These are phyloP conservation scores for Muscicapa striata DNA, from an alignment of 2,797 vertebrate species.

Conservation along the genomic window DNA sequence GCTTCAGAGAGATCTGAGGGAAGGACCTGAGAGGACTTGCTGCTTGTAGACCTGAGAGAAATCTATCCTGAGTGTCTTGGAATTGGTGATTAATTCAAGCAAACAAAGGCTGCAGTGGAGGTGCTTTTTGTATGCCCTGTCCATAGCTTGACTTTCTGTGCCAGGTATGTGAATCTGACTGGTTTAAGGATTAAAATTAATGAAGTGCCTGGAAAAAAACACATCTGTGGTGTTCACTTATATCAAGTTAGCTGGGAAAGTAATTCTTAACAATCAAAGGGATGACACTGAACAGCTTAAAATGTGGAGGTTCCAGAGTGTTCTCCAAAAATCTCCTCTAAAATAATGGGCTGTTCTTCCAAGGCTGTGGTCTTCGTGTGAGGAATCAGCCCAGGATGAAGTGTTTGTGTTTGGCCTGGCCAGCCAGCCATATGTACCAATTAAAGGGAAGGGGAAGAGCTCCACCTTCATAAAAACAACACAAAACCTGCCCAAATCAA, in stretches of 20 bases:
- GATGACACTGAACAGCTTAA: neutral
- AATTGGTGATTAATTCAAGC: neutral
- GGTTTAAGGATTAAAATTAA: neutral
- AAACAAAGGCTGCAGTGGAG: neutral
- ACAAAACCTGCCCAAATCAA: neutral
- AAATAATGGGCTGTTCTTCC: neutral
- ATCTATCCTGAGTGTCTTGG: neutral
- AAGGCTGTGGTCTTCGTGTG: neutral
- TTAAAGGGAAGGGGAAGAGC: neutral
- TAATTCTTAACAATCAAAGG: neutral
- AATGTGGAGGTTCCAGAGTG: neutral
- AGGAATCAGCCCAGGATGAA: neutral
- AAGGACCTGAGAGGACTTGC: neutral
- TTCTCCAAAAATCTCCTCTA: neutral
- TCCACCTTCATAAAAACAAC: neutral
- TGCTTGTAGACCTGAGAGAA: neutral
- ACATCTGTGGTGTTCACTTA: accelerated
- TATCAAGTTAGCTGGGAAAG: neutral
- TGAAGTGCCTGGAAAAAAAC: neutral
- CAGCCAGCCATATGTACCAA: neutral
- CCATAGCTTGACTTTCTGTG: neutral
- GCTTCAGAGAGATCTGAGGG: neutral
- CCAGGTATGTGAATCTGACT: neutral
- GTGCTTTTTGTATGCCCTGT: neutral
- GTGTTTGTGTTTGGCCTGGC: neutral